These are phyloP conservation scores for Rhagoletis zephyria DNA, from an alignment of 1,140 invertebrate species.

Conservation along the genomic window DNA sequence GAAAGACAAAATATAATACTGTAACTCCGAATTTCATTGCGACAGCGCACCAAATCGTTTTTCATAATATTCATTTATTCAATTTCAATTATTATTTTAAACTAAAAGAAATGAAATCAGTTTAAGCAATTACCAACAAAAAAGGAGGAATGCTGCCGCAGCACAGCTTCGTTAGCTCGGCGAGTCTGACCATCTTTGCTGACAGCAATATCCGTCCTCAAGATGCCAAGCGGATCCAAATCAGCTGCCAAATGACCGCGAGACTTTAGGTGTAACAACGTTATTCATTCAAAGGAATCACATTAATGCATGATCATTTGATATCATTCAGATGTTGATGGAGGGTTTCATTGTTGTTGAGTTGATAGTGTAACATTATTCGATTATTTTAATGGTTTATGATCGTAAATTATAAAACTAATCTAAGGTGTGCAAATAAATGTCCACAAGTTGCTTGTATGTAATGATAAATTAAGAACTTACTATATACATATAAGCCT, in stretches of 20 bases:
- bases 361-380: conserved; percentile 16
- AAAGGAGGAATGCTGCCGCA: conserved; percentile 72
- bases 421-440: conserved; percentile 45
- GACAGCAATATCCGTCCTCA: conserved; percentile 70
- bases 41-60: not conserved
- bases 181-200: conserved; percentile 76
- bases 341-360: conserved; percentile 21
- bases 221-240: conserved; percentile 92
- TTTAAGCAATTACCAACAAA: conserved; percentile 72
- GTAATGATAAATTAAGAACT: not conserved
- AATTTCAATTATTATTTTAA: not conserved
- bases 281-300: conserved; percentile 31
- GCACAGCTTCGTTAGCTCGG: conserved; percentile 74
- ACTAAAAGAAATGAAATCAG: conserved; percentile 44
- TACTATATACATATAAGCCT: no score
- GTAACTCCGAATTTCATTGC: conserved; percentile 55
- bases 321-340: conserved; percentile 12
- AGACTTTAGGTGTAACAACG: conserved; percentile 77
- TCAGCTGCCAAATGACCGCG: conserved; percentile 96
- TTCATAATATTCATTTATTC: conserved; percentile 24
- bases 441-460: not conserved
- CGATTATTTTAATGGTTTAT: conserved; percentile 44
- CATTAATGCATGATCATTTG: conserved; percentile 3
- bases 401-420: conserved; percentile 27
- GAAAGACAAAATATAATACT: not conserved